Conservation (phyloP, 2,113 vertebrate genomes). For the Sinocyclocheilus grahami region DNA sequence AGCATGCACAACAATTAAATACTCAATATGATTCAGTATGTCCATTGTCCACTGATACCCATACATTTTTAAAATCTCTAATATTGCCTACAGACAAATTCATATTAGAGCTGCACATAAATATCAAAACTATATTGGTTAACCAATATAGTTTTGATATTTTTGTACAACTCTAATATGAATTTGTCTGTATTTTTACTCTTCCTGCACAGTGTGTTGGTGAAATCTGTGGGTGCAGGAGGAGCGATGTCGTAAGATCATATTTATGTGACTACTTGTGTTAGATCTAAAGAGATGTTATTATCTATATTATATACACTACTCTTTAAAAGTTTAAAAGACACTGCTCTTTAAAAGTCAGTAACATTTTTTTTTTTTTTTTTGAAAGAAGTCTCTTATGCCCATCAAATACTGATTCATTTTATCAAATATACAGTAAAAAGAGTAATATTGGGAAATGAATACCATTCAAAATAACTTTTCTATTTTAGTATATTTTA, state of each 20-base stretch:
- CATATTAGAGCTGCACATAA: no score
- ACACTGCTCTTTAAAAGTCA: background rate
- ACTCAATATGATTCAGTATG: background rate
- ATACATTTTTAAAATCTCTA: background rate
- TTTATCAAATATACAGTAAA: no score
- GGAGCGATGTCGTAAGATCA: constrained; percentile 82
- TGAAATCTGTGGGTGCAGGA: constrained; percentile 90
- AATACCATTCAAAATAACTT: no score
- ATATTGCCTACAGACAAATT: background rate
- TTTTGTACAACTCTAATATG: background rate
- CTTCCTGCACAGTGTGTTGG: constrained; percentile 83
- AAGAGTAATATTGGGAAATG: no score
- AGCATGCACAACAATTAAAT: background rate
- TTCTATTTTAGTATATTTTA: no score
- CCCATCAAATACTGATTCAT: no score
- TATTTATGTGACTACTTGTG: background rate
- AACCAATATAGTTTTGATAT: background rate
- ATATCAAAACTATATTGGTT: background rate
- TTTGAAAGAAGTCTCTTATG: no score
- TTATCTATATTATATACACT: background rate
- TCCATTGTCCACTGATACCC: background rate
- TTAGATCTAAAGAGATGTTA: background rate
- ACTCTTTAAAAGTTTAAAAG: background rate
- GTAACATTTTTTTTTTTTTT: no score
- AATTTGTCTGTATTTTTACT: background rate